Percentiles rank a stretch among this genome's conserved stretches.
Evolutionary conservation across 2,113 vertebrate genomes (phyloP).

Genomic region (Sclerurus mexicanus): DNA sequence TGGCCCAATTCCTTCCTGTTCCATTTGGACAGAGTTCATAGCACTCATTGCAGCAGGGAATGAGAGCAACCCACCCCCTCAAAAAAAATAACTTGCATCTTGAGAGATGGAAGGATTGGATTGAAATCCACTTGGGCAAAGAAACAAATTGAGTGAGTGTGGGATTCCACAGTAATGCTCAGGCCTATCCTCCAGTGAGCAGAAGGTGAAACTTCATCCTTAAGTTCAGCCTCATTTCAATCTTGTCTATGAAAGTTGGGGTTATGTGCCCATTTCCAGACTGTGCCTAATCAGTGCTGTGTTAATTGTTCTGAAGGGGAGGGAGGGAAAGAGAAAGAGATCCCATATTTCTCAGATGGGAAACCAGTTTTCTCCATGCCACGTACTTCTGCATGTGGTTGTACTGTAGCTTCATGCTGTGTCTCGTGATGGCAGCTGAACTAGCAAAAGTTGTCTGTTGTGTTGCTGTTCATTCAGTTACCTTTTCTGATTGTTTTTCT

Average conservation of each 20-base stretch:
- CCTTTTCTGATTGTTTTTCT: not conserved
- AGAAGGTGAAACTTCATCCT: not conserved
- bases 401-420: not conserved
- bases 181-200: accelerated
- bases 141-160: not conserved
- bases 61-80: not conserved
- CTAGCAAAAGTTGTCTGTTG: not conserved
- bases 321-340: not conserved
- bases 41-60: not conserved
- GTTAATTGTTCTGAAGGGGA: not conserved
- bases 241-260: not conserved
- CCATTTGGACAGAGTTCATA: not conserved
- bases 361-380: not conserved
- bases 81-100: not conserved
- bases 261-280: not conserved
- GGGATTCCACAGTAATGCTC: not conserved
- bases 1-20: not conserved
- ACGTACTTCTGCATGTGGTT: not conserved
- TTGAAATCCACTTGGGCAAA: not conserved
- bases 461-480: not conserved
- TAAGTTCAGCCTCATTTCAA: not conserved
- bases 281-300: not conserved
- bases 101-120: not conserved
- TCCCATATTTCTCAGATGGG: not conserved
- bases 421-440: not conserved